Evolutionary conservation across 2,113 vertebrate species (phyloP), one percentile per base, ranked within the genome.

Genomic region (Takifugu flavidus): DNA sequence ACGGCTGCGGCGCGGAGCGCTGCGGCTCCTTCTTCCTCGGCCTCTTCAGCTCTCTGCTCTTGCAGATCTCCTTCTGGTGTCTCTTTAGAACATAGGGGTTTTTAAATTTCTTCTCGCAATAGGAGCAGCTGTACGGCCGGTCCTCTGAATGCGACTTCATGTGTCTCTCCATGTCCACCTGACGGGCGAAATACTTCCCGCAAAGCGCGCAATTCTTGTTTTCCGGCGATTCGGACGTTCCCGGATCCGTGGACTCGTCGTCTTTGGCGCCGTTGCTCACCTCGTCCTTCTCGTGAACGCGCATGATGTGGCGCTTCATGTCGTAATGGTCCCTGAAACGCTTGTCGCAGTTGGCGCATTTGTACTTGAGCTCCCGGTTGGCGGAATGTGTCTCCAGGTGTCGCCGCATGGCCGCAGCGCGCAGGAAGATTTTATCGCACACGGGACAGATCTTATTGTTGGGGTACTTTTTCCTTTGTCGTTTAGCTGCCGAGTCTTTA

Each of bases 111-210:
- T 88, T 89, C 55, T 85, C 76, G 2, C 88, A 89, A 74, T 75
- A 85, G 0, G 61, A 44, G 6, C 88, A 89, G 26, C 69, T 74
- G 15, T 82, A 85, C 0, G 88, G 88, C 0, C 88, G 81, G 27
- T 87, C 88, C 56, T 89, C 85, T 0, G 88, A 89, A 58, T 89
- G 88, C 7, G 88, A 89, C 55, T 80, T 82, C 81, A 89, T 83
- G 81, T 89, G 88, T 3, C 88, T 74, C n/a, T 87, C 82, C 88
- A 88, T 84, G 65, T 88, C 86, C 0, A 85, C 75, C 0, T 44
- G 54, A 1, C 86, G 79, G 25, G 82, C 85, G 20, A 89, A 88
- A 44, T 75, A 89, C 53, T 88, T 88, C 26, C 86, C 88, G 0
- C 88, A 89, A 13, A 89, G 73, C 2, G 4, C 1, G 49, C 88